Base-by-base conservation (phyloP, 2,797 vertebrate species). In the Pipistrellus pygmaeus region DNA sequence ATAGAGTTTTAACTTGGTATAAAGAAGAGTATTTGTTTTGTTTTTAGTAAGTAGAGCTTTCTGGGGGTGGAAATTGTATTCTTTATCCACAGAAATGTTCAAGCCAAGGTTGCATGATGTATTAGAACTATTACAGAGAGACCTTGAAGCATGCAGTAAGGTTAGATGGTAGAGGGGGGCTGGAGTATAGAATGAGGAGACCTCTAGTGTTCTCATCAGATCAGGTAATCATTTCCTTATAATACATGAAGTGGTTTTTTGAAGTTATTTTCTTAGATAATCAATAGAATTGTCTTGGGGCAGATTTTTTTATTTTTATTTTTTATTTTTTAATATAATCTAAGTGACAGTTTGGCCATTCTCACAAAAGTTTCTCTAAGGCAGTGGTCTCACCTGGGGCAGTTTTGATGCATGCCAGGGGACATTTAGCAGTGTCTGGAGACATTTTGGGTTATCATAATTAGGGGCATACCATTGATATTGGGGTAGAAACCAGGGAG, bases 1-100 rank as follows among this genome's bases (percentile, higher is more conserved):
- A 32, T 32, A 21, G 57, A 46, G 60, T 82, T 82, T 66, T 32
- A 82, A 62, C 4, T 93, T 88, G 44, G 7, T 73, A 30, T 57
- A 82, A 85, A 91, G 44, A 91, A 60, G 35, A 60, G 44, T 68
- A 20, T 64, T 89, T 62, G 2, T 85, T 96, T 89, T 73, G 9
- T 30, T 95, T 96, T 91, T 73, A 82, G 23, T 84, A 84, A 69
- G 80, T 90, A 86, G 72, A 76, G 41, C 48, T 95, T 78, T 91
- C 48, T 88, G 68, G 77, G 85, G 35, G 64, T 91, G 71, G 57
- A 93, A 64, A 77, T 84, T 25, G 72, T 90, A 69, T 20, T 92
- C 46, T 84, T 35, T 12, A 6, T 95, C 75, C 77, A 27, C 30
- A 53, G 83, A 95, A 92, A 81, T 92, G 32, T 86, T 89, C 23